Percentiles rank a stretch among this genome's conserved stretches.
Evolutionary conservation across 2,113 vertebrate genomes (phyloP).

Genomic region (Chlorodrepanis virens): DNA sequence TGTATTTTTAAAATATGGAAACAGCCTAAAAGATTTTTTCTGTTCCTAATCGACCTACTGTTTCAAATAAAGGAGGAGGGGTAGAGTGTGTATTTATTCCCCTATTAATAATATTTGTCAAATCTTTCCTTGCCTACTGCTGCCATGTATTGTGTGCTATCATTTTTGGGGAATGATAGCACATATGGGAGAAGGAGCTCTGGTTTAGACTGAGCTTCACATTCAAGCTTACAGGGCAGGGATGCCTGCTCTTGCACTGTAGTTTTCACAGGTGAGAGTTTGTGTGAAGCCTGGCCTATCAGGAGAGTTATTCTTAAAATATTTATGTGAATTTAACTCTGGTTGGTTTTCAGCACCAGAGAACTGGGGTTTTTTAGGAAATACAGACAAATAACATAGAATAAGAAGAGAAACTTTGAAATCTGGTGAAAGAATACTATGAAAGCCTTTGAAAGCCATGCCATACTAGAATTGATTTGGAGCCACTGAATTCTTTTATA

Average conservation of each 20-base stretch:
- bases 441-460: not conserved
- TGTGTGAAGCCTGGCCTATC: not conserved
- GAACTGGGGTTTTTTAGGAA: not conserved
- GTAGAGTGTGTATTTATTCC: not conserved
- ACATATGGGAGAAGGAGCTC: not conserved
- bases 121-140: not conserved
- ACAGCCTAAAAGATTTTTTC: not conserved
- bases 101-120: not conserved
- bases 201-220: not conserved
- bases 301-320: not conserved
- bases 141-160: not conserved
- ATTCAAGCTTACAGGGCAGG: not conserved
- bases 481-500: not conserved
- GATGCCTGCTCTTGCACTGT: not conserved
- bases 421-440: not conserved
- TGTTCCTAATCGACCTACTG: not conserved
- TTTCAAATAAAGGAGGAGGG: not conserved
- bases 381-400: not conserved
- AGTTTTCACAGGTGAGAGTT: not conserved
- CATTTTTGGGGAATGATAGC: not conserved
- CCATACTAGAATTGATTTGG: not conserved
- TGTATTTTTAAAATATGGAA: not conserved
- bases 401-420: not conserved
- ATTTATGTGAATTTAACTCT: not conserved
- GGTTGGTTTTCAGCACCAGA: not conserved